Evolutionary conservation across 2,797 vertebrate species (phyloP), one percentile per base, ranked within the genome.

Genomic region (Rhodeus uyekii): DNA sequence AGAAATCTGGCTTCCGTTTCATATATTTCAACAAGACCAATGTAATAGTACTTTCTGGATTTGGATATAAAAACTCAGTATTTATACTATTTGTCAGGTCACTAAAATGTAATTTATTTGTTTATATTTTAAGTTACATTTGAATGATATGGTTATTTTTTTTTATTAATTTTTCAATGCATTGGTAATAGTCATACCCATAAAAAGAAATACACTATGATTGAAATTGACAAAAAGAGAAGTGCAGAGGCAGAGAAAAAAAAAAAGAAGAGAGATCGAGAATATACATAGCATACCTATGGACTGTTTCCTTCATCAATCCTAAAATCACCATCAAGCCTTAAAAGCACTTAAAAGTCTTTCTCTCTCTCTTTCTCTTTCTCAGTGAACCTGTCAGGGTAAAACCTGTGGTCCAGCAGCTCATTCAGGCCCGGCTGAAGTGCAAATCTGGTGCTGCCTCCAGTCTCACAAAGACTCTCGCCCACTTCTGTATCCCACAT

Each of bases 391-490:
- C 48, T 77, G 80, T 68, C 80, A 68, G 72, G 50, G 81, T 73
- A 76, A n/a, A 81, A 77, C 78, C 75, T 85, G 78, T 84, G 42
- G 89, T 88, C 87, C 92, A 89, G 89, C 75, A 82, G 65, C 75
- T 84, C 90, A 93, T 94, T 94, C 92, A 95, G 88, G 93, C 87
- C 44, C 90, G 89, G 93, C 91, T 94, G 93, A 94, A 94, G 94
- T 95, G 93, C 92, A 94, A 94, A 95, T 94, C 94, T 95, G 94
- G 93, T 93, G 93, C 84, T 76, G 82, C 76, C 83, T 87, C 81
- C 77, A 65, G 83, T 79, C 80, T 86, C 78, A 89, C 85, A 88
- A 86, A 86, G 82, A 80, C 84, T 67, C 78, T 83, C 84, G 74
- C 83, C 86, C 77, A 85, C 83, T 87, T 79, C 78, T 68, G 74